These are phyloP conservation scores for Pagetopsis macropterus DNA, from an alignment of 2,797 vertebrate species.

Conservation along the genomic window DNA sequence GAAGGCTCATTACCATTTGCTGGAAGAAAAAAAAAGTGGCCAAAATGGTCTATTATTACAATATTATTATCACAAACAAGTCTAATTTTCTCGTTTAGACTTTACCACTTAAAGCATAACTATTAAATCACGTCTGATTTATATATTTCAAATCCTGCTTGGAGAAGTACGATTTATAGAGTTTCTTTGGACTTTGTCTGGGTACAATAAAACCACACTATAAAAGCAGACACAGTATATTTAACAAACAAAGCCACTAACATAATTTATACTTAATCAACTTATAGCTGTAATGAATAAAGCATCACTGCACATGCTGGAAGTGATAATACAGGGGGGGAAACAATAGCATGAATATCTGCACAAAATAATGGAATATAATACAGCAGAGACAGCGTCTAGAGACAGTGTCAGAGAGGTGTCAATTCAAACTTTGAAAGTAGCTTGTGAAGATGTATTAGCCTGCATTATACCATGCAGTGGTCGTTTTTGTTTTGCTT, in stretches of 20 bases:
- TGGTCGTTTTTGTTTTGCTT: not conserved
- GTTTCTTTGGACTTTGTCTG: not conserved
- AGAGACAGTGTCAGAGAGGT: not conserved
- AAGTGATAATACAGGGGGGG: not conserved
- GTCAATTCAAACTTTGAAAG: not conserved
- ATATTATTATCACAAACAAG: constrained; percentile 7
- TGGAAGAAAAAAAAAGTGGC: constrained; percentile 72
- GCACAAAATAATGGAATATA: not conserved
- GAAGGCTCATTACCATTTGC: constrained; percentile 99
- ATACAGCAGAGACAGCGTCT: not conserved
- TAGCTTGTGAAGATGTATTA: not conserved
- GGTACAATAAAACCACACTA: not conserved
- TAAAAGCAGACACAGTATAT: not conserved
- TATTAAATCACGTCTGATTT: not conserved
- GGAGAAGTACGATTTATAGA: not conserved
- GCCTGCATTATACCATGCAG: not conserved
- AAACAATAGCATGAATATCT: not conserved
- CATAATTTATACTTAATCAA: not conserved
- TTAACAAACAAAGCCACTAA: constrained; percentile 24
- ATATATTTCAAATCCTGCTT: not conserved
- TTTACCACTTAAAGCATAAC: not conserved
- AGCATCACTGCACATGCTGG: not conserved
- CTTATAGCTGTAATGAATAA: not conserved
- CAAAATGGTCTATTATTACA: constrained; percentile 42
- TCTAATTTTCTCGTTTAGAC: not conserved